These are phyloP conservation scores for Bursaphelenchus okinawaensis DNA, from an alignment of 2,888 invertebrate genomes.

Conservation along the genomic window DNA sequence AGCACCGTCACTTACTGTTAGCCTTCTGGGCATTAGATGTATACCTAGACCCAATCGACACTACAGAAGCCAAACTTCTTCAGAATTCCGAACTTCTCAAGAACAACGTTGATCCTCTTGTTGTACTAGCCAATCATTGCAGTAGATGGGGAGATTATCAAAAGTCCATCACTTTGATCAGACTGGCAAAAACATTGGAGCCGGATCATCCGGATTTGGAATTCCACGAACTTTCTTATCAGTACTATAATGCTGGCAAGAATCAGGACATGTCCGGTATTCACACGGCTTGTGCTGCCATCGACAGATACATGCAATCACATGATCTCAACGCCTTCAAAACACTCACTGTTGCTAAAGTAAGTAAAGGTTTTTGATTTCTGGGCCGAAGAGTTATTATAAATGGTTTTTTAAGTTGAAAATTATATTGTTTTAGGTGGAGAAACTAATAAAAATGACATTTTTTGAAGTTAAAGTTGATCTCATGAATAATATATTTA, in stretches of 20 bases:
- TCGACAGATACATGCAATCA: background rate
- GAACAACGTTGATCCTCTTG: constrained; percentile 2
- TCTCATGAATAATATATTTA: background rate
- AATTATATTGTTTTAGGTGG: too few relatives aligned
- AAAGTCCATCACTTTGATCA: background rate
- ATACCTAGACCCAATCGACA: background rate
- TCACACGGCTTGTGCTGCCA: background rate
- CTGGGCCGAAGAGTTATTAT: too few relatives aligned
- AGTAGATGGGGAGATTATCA: background rate
- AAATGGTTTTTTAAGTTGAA: too few relatives aligned
- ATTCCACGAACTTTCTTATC: background rate
- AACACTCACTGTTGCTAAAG: background rate
- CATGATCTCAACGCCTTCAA: background rate
- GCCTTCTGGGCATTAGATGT: background rate
- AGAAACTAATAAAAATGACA: too few relatives aligned
- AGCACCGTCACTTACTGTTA: background rate
- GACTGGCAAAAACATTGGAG: background rate
- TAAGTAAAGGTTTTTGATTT: too few relatives aligned
- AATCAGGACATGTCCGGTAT: background rate
- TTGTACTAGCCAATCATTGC: constrained; percentile 1
- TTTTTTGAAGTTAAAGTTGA: too few relatives aligned
- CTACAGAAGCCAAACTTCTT: background rate
- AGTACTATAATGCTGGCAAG: background rate
- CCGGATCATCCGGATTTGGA: background rate
- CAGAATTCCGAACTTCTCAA: constrained; percentile 1